phyloP scores from a whole-genome alignment of 2,797 vertebrate species.

The Bradypodion ventrale region DNA sequence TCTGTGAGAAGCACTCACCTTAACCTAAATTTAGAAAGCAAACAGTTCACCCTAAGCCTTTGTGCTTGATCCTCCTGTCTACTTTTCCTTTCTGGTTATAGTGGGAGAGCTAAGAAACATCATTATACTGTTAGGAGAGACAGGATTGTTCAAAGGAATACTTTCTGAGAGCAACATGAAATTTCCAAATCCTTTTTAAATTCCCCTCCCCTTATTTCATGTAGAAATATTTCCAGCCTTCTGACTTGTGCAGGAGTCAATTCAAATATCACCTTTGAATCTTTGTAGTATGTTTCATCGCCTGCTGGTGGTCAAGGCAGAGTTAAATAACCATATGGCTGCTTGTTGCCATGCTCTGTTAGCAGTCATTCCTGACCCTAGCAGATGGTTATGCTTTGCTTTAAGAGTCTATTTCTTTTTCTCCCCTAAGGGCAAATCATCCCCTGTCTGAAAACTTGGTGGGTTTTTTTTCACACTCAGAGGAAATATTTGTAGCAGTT shows the following conservation, averaged over 20 bases:
- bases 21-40: conserved; percentile 23
- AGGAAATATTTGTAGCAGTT: conserved; percentile 6
- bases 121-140: fast-evolving
- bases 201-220: neutral
- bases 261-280: conserved; percentile 43
- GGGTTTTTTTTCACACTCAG: conserved; percentile 19
- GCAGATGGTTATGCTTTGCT: conserved; percentile 62
- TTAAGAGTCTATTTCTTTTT: conserved; percentile 34
- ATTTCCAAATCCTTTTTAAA: neutral
- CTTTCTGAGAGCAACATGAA: neutral
- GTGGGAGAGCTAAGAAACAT: neutral
- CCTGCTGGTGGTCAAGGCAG: conserved; percentile 35
- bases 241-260: conserved; percentile 49
- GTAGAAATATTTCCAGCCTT: conserved; percentile 31
- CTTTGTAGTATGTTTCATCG: neutral
- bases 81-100: neutral
- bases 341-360: conserved; percentile 46
- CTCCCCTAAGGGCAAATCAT: conserved; percentile 45
- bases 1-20: conserved; percentile 1
- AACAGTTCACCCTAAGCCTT: neutral
- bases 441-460: neutral
- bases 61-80: neutral
- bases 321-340: conserved; percentile 39
- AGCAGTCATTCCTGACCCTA: conserved; percentile 39
- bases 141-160: neutral